A percentile compares a stretch with the other conserved stretches of the same genome.
Evolutionary conservation across 37 sponge, comb jelly and placozoan species (phyloP).

Genomic region (Geodia barretti): DNA sequence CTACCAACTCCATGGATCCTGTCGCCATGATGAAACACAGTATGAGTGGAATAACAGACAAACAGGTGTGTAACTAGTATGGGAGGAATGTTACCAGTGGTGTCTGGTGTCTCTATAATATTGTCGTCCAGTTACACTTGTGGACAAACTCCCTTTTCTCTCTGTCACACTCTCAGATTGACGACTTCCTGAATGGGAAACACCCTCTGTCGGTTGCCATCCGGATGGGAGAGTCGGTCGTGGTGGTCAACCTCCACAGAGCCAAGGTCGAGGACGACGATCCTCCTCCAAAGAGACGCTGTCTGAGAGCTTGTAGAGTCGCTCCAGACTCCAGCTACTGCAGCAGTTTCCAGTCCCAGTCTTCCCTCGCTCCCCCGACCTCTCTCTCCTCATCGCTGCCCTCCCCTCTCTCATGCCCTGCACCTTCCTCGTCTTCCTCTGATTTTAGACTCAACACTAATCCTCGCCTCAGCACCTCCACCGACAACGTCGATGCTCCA

Average conservation of each 20-base stretch:
- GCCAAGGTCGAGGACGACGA: slow-evolving; percentile 69
- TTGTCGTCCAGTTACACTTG: not conserved
- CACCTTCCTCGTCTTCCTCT: not conserved
- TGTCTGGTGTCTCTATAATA: too few species aligned
- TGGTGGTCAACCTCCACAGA: slow-evolving; percentile 70
- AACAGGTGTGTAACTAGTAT: slow-evolving; percentile 35
- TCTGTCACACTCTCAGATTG: slow-evolving; percentile 50
- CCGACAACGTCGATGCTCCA: not conserved
- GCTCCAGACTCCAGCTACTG: not conserved
- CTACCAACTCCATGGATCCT: slow-evolving; percentile 56
- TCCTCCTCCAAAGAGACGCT: slow-evolving; percentile 44
- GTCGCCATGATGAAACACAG: slow-evolving; percentile 81
- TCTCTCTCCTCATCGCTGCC: not conserved
- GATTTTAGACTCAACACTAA: not conserved
- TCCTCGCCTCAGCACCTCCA: not conserved
- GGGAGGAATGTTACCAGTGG: too few species aligned
- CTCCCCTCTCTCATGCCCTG: not conserved
- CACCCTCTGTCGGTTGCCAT: slow-evolving; percentile 68
- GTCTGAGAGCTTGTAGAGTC: slow-evolving; percentile 11
- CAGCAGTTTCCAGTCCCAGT: not conserved
- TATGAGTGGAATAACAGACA: slow-evolving; percentile 69
- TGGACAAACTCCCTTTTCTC: not conserved
- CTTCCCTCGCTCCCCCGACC: not conserved
- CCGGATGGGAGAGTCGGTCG: slow-evolving; percentile 66
- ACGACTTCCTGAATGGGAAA: slow-evolving; percentile 71